Evolutionary conservation across 2,888 invertebrate genomes (phyloP).

Genomic region (Eristalinus sepulchralis): DNA sequence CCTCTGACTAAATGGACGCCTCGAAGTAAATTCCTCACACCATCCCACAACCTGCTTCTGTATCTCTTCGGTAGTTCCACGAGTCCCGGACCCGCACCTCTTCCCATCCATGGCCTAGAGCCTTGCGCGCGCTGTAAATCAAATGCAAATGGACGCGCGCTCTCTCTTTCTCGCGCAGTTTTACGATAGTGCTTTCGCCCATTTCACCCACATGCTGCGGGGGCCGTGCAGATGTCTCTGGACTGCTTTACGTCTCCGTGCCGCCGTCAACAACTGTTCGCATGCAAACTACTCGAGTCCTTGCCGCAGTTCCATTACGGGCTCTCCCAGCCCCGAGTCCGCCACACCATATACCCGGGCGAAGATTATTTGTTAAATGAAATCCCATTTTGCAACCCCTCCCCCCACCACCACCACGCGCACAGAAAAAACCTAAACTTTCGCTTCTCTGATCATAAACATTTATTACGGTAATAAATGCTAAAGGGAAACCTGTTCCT

Average conservation of each 20-base stretch:
- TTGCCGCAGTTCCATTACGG: not conserved
- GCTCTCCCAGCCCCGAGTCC: not conserved
- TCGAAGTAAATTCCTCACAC: no score
- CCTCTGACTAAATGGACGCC: no score
- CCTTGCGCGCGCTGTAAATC: not conserved
- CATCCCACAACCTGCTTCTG: no score
- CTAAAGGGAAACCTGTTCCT: slow-evolving; percentile 14
- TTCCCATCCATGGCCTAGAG: not conserved
- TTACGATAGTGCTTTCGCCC: not conserved
- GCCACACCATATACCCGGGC: not conserved
- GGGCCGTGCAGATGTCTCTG: not conserved
- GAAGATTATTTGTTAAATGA: slow-evolving; percentile 21
- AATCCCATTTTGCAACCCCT: not conserved
- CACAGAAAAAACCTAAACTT: slow-evolving; percentile 27
- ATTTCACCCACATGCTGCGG: not conserved
- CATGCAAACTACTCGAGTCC: not conserved
- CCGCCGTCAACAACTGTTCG: not conserved
- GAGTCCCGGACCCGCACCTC: not conserved
- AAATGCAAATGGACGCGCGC: not conserved
- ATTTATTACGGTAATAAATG: slow-evolving; percentile 45
- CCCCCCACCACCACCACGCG: not conserved
- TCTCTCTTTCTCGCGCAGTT: not conserved
- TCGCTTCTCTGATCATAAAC: slow-evolving; percentile 31
- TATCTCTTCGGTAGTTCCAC: not conserved
- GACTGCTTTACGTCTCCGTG: not conserved